Base-by-base conservation (phyloP, 2,888 invertebrate genomes). In the Polydrusus pterygomalis region DNA sequence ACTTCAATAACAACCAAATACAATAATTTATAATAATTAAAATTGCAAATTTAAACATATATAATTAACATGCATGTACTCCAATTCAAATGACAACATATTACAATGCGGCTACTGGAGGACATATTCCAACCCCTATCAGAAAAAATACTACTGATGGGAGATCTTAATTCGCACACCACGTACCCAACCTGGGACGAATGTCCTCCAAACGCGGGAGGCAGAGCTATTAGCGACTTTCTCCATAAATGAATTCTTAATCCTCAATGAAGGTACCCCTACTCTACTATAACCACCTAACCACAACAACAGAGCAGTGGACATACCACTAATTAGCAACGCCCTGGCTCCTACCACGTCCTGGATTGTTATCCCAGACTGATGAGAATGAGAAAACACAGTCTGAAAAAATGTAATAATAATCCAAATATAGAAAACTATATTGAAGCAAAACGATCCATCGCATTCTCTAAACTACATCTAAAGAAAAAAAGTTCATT, bases 401-500 rank as follows among this genome's bases (percentile, higher is more conserved):
- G 2, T 8, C 15, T 65, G 2, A 1, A 15, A 8, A 20, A 65
- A 15, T 49, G 9, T 40, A 49, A 49, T 9, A 49, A 17, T 7
- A 13, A 25, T 25, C 49, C 49, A 1, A 30, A 2, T 25, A 38
- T 49, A 11, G 1, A 49, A 20, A 65, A 30, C 30, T 65, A 9
- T 17, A n/a, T n/a, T n/a, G n/a, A n/a, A n/a, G n/a, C n/a, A n/a
- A n/a, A n/a, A n/a, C n/a, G n/a, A n/a, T n/a, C 1, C 8, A 67
- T 67, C 3, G 67, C 67, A 9, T 0, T 7, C 17, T 11, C 51
- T 18, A 67, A 34, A 67, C 34, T n/a, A 60, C 3, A 2, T 13
- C n/a, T 60, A 11, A 63, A 63, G 9, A 18, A 63, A 17, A 63
- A n/a, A 54, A 58, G 58, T 75, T 75, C 38, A 64, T 30, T n/a